Conservation (phyloP, 2,797 vertebrate genomes). For the Intellagama lesueurii region DNA sequence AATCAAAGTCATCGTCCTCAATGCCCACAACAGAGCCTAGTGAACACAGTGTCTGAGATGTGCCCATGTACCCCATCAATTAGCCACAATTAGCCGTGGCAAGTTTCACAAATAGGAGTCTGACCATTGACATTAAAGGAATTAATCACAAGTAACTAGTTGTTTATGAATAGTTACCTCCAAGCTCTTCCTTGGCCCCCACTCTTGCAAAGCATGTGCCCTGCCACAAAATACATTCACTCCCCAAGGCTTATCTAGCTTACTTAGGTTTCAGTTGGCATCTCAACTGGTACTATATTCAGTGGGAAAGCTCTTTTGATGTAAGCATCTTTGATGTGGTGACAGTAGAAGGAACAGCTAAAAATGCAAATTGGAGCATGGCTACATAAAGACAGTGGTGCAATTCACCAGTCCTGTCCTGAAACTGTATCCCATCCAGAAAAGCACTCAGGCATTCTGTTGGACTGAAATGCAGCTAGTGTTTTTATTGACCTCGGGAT, state of each 20-base stretch:
- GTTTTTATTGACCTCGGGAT: background rate
- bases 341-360: background rate
- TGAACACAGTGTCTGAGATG: too few species aligned
- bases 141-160: too few species aligned
- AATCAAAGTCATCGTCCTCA: too few species aligned
- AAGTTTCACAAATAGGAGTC: too few species aligned
- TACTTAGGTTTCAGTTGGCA: background rate
- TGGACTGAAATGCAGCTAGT: background rate
- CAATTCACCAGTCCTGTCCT: background rate
- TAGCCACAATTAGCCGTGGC: too few species aligned
- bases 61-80: too few species aligned
- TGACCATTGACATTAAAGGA: too few species aligned
- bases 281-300: background rate
- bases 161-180: too few species aligned
- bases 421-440: slow-evolving; percentile 17
- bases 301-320: background rate
- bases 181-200: too few species aligned
- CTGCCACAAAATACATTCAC: background rate
- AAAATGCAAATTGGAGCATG: slow-evolving; percentile 15
- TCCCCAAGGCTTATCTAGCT: background rate
- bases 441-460: rapidly evolving
- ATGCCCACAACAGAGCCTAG: too few species aligned
- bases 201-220: background rate
- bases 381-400: background rate
- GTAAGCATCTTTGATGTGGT: background rate